A percentile compares a stretch with the other conserved stretches of the same genome.
These are phyloP conservation scores for Sminthopsis crassicaudata DNA, from an alignment of 2,113 vertebrate genomes.

Conservation along the genomic window DNA sequence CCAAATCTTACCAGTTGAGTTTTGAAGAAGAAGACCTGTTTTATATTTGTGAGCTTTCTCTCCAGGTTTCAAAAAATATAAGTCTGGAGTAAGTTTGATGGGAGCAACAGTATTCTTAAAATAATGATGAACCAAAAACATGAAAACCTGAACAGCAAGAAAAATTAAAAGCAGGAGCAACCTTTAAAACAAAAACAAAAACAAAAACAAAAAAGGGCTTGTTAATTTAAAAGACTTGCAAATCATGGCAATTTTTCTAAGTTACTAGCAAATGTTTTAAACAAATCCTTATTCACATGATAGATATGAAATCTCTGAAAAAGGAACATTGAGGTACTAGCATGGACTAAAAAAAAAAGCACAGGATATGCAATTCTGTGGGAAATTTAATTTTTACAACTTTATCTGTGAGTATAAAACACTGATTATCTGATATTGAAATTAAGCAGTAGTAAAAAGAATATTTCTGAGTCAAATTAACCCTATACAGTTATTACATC, in stretches of 20 bases:
- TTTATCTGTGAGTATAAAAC: not conserved
- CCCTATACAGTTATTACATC: not conserved
- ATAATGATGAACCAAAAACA: constrained; percentile 92
- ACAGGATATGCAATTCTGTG: not conserved
- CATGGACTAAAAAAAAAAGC: not conserved
- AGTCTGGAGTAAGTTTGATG: constrained; percentile 88
- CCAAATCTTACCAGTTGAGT: constrained; percentile 91
- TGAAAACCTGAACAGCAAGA: constrained; percentile 88
- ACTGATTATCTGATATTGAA: not conserved
- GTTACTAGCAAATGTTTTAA: not conserved
- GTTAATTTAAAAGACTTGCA: not conserved
- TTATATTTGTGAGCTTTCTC: constrained; percentile 87
- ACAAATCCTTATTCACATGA: not conserved
- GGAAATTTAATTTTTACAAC: not conserved
- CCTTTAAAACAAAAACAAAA: constrained; percentile 84
- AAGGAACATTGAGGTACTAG: not conserved
- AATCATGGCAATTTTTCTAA: not conserved
- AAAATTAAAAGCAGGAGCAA: constrained; percentile 92
- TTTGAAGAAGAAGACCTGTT: constrained; percentile 93
- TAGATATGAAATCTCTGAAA: not conserved
- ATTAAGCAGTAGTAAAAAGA: not conserved
- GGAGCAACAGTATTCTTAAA: constrained; percentile 91
- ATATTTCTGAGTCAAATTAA: not conserved
- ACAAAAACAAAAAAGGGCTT: constrained; percentile 63
- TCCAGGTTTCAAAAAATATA: constrained; percentile 91